These are phyloP conservation scores for Channa maculata DNA, from an alignment of 2,113 vertebrate genomes.

Conservation along the genomic window DNA sequence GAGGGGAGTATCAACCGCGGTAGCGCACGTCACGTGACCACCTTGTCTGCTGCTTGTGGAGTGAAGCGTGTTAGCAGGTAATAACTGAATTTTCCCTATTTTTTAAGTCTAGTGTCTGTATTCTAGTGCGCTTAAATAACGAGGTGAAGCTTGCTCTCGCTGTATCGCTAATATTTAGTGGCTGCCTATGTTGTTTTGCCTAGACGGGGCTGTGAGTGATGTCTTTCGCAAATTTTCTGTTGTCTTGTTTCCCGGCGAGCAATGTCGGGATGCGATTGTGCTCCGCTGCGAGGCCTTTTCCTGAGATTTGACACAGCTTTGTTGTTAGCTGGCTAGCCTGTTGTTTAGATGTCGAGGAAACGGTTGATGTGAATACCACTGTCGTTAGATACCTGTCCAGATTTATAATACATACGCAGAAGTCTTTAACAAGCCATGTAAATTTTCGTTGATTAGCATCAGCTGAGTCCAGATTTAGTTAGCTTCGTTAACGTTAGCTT, in stretches of 20 bases:
- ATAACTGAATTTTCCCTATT: constrained; percentile 50
- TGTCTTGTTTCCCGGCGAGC: constrained; percentile 77
- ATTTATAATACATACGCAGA: neutral
- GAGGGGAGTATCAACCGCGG: constrained; percentile 62
- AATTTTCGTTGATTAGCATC: constrained; percentile 2
- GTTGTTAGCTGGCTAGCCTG: constrained; percentile 32
- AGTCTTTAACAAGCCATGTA: neutral
- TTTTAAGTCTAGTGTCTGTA: neutral
- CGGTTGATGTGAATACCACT: neutral
- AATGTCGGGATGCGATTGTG: constrained; percentile 76
- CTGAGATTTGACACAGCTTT: constrained; percentile 39
- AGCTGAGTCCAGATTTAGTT: constrained; percentile 47
- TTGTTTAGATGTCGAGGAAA: neutral
- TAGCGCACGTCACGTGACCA: constrained; percentile 83
- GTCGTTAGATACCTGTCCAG: neutral
- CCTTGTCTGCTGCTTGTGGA: constrained; percentile 82
- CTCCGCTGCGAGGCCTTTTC: constrained; percentile 73
- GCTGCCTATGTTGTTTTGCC: neutral
- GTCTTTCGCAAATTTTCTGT: constrained; percentile 71
- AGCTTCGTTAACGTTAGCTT: constrained; percentile 54
- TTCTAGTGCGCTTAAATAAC: neutral
- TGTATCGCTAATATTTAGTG: neutral
- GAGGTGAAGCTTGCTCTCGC: neutral
- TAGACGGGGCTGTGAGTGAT: constrained; percentile 33
- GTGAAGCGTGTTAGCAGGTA: constrained; percentile 86